A percentile compares a stretch with the other conserved stretches of the same genome.
These are phyloP conservation scores for Daphoenositta chrysoptera DNA, from an alignment of 2,113 vertebrate genomes.

Conservation along the genomic window DNA sequence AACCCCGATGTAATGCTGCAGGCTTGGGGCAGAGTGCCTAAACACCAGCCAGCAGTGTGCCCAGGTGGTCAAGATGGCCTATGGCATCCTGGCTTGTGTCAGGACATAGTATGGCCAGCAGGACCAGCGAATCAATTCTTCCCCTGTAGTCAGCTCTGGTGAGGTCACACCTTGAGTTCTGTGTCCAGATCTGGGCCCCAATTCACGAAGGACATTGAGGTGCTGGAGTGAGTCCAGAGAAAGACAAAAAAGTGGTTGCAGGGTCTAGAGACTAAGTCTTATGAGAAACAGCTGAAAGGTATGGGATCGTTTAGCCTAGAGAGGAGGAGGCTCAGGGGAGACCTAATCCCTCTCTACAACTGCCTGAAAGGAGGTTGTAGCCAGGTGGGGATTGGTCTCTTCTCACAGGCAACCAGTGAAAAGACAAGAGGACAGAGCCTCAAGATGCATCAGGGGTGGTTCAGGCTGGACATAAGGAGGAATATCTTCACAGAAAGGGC, in stretches of 20 bases:
- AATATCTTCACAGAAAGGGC: neutral
- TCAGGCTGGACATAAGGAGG: neutral
- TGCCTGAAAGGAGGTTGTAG: neutral
- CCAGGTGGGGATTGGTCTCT: accelerated
- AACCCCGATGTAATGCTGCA: neutral
- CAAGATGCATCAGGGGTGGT: neutral
- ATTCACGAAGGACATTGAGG: too few relatives aligned
- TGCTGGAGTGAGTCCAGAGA: neutral
- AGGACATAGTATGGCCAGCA: neutral
- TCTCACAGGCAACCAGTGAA: neutral
- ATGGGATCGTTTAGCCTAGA: neutral
- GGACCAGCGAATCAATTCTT: neutral
- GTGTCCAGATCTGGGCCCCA: neutral
- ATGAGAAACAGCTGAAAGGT: neutral
- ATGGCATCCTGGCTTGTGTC: too few relatives aligned
- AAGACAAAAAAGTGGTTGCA: neutral
- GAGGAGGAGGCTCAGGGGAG: neutral
- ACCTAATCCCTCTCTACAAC: neutral
- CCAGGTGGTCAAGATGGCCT: neutral
- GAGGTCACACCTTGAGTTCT: neutral
- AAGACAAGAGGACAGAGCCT: neutral
- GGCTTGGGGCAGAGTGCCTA: neutral
- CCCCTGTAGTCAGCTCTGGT: neutral
- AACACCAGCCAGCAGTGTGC: accelerated
- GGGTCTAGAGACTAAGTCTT: neutral